Percentiles rank a stretch among this genome's conserved stretches.
Conservation (phyloP, 92 coral and sea anemone genomes). For the Actinostola sp. region DNA sequence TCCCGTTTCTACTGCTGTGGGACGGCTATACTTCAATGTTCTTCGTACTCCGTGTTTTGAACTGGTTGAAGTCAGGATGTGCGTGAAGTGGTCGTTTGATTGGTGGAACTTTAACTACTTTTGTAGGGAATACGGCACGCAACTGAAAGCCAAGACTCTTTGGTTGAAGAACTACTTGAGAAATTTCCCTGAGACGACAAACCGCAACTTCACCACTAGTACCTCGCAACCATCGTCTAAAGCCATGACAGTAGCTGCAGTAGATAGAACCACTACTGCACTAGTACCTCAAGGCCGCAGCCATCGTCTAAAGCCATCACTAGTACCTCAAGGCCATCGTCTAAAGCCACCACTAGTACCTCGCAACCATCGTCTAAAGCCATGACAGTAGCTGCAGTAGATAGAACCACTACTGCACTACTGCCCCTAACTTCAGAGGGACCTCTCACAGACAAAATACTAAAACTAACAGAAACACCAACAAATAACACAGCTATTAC, state of each 20-base stretch:
- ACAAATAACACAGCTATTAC: too few species aligned
- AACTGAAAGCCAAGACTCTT: conserved; percentile 10
- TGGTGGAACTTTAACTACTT: conserved; percentile 27
- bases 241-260: neutral
- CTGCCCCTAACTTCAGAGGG: too few species aligned
- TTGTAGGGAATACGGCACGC: conserved; percentile 17
- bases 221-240: too few species aligned
- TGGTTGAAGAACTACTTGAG: conserved; percentile 12
- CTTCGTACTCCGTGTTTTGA: conserved; percentile 34
- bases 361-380: too few species aligned
- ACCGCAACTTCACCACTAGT: neutral
- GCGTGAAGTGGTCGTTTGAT: conserved; percentile 15
- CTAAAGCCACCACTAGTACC: neutral
- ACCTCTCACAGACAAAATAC: too few species aligned
- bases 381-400: neutral
- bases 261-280: neutral
- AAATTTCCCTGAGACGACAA: neutral
- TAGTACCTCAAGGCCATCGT: too few species aligned
- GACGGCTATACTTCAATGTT: conserved; percentile 32
- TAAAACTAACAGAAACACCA: too few species aligned
- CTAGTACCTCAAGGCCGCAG: neutral
- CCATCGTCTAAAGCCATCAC: too few species aligned
- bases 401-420: neutral
- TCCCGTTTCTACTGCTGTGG: conserved; percentile 21
- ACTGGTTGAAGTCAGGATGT: conserved; percentile 16